Evolutionary conservation across 2,797 vertebrate species (phyloP).

Genomic region (Atherinosoma microstoma): DNA sequence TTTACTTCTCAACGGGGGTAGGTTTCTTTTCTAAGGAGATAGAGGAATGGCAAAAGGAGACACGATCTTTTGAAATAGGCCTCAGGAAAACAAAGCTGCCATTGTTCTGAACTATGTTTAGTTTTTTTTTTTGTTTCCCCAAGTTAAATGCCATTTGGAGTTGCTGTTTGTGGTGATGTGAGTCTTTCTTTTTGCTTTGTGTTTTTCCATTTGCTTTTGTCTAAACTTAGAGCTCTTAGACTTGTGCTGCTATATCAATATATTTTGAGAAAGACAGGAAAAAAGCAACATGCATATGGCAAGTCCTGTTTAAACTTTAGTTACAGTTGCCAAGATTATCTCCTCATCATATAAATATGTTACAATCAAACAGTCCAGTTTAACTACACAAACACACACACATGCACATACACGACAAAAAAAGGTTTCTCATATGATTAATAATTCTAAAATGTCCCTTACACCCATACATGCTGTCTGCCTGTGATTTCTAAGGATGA

Average conservation of each 20-base stretch:
- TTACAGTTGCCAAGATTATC: not conserved
- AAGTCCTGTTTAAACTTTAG: conserved; percentile 26
- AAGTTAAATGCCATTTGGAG: conserved; percentile 72
- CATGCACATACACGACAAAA: not conserved
- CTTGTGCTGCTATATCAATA: conserved; percentile 59
- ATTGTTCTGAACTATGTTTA: conserved; percentile 66
- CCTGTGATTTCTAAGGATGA: conserved; percentile 64
- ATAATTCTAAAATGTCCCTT: conserved; percentile 46
- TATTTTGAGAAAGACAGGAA: conserved; percentile 50
- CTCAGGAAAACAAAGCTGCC: conserved; percentile 75
- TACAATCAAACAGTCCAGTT: not conserved
- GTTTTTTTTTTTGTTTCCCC: conserved; percentile 53
- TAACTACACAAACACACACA: conserved; percentile 10
- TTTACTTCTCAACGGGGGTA: conserved; percentile 70
- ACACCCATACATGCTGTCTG: conserved; percentile 28
- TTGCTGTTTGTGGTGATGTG: conserved; percentile 67
- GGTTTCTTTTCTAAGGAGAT: conserved; percentile 71
- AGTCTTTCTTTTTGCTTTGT: conserved; percentile 50
- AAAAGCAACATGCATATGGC: conserved; percentile 53
- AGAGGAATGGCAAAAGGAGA: conserved; percentile 72
- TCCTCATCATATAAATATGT: not conserved
- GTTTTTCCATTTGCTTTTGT: conserved; percentile 56
- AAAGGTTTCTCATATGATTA: conserved; percentile 38
- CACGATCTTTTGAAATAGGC: conserved; percentile 70
- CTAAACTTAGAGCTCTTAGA: conserved; percentile 61